These are phyloP conservation scores for Osmerus mordax DNA, from an alignment of 2,113 vertebrate genomes.

Conservation along the genomic window DNA sequence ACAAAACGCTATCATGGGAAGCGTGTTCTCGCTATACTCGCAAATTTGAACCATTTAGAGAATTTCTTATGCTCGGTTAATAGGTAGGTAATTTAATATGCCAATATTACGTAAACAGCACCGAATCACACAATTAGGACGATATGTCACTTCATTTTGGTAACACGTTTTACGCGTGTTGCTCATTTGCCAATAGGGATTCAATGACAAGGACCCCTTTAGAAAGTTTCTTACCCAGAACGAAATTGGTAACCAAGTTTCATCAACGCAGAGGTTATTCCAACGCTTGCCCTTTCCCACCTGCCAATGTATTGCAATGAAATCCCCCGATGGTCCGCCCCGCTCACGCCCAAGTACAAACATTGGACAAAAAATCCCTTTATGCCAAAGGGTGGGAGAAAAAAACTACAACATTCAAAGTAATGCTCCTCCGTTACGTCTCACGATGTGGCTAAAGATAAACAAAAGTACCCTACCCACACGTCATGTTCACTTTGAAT, in stretches of 20 bases:
- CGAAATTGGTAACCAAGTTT: constrained; percentile 66
- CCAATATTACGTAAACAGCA: neutral
- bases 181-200: neutral
- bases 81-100: no score
- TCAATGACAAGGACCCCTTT: neutral
- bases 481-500: constrained; percentile 10
- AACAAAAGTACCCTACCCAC: neutral
- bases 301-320: constrained; percentile 23
- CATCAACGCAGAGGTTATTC: constrained; percentile 58
- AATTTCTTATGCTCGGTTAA: no score
- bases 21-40: no score
- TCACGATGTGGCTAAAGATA: neutral
- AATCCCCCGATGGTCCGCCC: constrained; percentile 17
- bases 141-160: no score
- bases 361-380: constrained; percentile 9
- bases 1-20: no score
- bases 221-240: constrained; percentile 62
- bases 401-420: neutral
- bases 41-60: no score
- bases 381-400: neutral
- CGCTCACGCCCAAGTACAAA: constrained; percentile 1
- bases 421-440: neutral
- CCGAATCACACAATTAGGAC: constrained; percentile 1
- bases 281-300: constrained; percentile 18
- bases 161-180: constrained; percentile 6